phyloP scores from a whole-genome alignment of 2,888 invertebrate species.

The Sepiola atlantica region DNA sequence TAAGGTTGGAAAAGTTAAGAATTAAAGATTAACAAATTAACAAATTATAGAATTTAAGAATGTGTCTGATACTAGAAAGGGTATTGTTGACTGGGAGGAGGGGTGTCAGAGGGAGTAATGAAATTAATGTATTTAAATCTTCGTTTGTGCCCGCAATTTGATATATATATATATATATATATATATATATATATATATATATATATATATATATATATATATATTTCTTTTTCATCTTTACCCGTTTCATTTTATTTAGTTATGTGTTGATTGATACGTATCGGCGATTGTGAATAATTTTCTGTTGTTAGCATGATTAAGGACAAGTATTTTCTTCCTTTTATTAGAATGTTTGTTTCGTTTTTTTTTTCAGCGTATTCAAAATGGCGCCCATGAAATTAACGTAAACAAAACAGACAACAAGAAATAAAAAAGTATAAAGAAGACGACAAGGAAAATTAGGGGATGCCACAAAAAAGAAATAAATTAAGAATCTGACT shows the following conservation, averaged over 20 bases:
- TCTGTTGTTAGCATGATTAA: slow-evolving; percentile 14
- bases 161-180: too few relatives aligned
- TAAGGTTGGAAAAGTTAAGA: too few relatives aligned
- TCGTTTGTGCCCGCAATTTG: too few relatives aligned
- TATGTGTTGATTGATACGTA: background rate
- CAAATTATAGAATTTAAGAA: too few relatives aligned
- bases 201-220: background rate
- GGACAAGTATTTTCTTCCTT: background rate
- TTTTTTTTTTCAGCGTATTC: background rate
- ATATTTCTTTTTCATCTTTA: background rate
- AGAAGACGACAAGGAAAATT: background rate
- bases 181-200: too few relatives aligned
- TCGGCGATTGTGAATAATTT: background rate
- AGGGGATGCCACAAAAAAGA: background rate
- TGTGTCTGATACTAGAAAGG: too few relatives aligned
- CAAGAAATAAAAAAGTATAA: background rate
- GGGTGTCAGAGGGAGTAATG: too few relatives aligned
- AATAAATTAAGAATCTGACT: background rate
- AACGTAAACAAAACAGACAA: background rate
- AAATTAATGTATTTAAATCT: too few relatives aligned
- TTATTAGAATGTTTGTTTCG: background rate
- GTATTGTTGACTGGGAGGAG: too few relatives aligned
- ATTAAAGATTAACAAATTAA: too few relatives aligned
- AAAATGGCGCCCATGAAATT: background rate
- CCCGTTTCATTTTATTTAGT: background rate